phyloP scores from a whole-genome alignment of 2,888 invertebrate species.

The Gonocerus acuteangulatus region DNA sequence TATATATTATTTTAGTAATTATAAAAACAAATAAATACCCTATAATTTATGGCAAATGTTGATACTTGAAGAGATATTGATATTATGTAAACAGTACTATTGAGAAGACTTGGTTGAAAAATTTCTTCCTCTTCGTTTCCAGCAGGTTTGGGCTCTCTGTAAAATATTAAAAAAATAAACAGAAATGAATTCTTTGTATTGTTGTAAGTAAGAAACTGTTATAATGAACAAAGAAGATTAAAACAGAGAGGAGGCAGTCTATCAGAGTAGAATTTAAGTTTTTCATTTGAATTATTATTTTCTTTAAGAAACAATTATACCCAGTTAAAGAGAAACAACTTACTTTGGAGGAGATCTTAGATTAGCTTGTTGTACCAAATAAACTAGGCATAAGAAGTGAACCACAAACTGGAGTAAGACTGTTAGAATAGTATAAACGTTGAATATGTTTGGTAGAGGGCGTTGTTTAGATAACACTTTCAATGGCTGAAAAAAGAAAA shows the following conservation, averaged over 20 bases:
- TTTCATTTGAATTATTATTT: too few species aligned
- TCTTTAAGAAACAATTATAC: too few species aligned
- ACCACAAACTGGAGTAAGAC: constrained; percentile 90
- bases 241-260: background rate
- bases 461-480: constrained; percentile 86
- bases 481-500: constrained; percentile 60
- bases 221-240: background rate
- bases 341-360: constrained; percentile 63
- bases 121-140: constrained; percentile 53
- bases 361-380: constrained; percentile 75
- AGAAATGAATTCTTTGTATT: too few species aligned
- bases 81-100: constrained; percentile 97
- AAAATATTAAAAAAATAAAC: constrained; percentile 1
- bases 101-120: constrained; percentile 89
- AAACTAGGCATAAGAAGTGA: constrained; percentile 86
- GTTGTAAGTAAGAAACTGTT: background rate
- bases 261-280: too few species aligned
- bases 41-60: constrained; percentile 97
- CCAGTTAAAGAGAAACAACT: too few species aligned
- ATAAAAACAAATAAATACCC: too few species aligned
- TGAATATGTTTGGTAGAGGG: constrained; percentile 97
- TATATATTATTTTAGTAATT: too few species aligned
- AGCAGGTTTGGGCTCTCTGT: constrained; percentile 10
- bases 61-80: constrained; percentile 95
- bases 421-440: constrained; percentile 91